Evolutionary conservation across 2,888 invertebrate species (phyloP), one percentile per base, ranked within the genome.

Genomic region (Mesorhabditis spiculigera): DNA sequence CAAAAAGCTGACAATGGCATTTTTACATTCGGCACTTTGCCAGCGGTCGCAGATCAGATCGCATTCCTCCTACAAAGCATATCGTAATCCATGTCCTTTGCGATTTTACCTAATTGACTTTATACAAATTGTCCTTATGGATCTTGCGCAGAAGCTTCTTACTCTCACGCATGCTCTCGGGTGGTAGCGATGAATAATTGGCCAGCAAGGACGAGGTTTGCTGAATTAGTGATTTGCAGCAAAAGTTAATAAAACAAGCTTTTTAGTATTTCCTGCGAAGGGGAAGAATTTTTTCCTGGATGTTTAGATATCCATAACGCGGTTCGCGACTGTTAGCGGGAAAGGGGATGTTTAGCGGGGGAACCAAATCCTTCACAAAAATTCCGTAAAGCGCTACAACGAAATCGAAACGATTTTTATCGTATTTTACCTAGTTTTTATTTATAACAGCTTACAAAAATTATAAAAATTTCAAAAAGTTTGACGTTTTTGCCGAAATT

Each of bases 81-180:
- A n/a, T 5, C 10, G 58, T 62, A 58, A 13, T 69, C 13, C 10
- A 58, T 58, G 10, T 13, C 2, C 10, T 13, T 13, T 1, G 10
- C 58, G 58, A 58, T 13, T 68, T 28, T 63, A 79, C 79, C 16
- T 85, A 82, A 71, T 84, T 86, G 61, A 86, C 84, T 62, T 76
- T 73, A 69, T 87, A 86, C 62, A 89, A 86, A 4, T 90, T 88
- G 67, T 89, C 89, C 45, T 82, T 84, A 65, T 91, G 89, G 74
- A 89, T 87, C 65, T 88, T 88, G 70, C 90, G 90, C 4, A 92
- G 86, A 65, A 95, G 87, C 63, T 88, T 89, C 87, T 95, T 95
- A 61, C 91, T 90, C 45, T 89, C 88, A 64, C 89, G 85, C 76
- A 95, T 85, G 13, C 91, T 91, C 89, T 84, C 80, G 44, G 84